Conservation (phyloP, 2,113 vertebrate species). For the Gorsachius goisagi region DNA sequence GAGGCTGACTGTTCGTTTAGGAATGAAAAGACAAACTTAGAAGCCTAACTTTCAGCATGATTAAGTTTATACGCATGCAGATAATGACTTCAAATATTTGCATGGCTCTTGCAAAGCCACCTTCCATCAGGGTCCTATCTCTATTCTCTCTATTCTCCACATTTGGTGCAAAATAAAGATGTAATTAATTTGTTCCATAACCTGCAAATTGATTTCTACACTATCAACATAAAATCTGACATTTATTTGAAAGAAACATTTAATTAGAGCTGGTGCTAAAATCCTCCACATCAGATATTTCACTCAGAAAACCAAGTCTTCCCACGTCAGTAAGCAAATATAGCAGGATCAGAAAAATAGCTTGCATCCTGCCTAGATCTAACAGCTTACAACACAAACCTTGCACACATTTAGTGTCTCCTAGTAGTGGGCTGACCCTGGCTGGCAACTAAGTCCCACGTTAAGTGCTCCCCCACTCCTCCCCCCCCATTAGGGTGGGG, state of each 20-base stretch:
- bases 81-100: neutral
- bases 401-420: neutral
- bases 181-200: neutral
- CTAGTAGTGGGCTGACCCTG: neutral
- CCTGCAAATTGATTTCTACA: neutral
- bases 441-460: neutral
- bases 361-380: neutral
- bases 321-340: neutral
- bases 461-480: accelerated
- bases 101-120: neutral
- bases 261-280: neutral
- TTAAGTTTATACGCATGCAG: neutral
- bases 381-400: neutral
- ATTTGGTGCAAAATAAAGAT: neutral
- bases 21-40: neutral
- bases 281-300: neutral
- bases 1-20: neutral
- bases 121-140: neutral
- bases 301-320: neutral
- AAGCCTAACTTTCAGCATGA: neutral
- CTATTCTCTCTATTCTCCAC: neutral
- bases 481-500: accelerated
- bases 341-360: neutral
- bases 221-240: neutral
- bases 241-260: neutral